Percentiles rank a stretch among this genome's conserved stretches.
Evolutionary conservation across 2,113 vertebrate species (phyloP).

Genomic region (Petroica traversi): DNA sequence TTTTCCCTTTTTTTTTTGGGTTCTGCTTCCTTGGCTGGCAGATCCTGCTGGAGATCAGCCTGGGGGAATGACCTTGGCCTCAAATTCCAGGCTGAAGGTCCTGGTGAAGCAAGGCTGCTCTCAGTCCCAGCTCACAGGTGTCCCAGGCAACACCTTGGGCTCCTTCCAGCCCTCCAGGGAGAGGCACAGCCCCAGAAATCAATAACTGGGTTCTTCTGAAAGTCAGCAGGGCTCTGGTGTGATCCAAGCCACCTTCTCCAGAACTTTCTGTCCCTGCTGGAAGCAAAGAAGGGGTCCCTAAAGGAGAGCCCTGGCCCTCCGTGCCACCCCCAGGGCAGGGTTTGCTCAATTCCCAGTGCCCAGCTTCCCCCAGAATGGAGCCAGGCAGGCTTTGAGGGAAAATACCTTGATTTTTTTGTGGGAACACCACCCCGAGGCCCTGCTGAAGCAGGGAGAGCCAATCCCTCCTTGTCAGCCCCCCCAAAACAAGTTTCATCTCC

Average conservation of each 20-base stretch:
- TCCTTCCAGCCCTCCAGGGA: slow-evolving; percentile 49
- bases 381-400: not conserved
- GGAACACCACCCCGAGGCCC: not conserved
- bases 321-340: not conserved
- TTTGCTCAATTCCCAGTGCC: not conserved
- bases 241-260: not conserved
- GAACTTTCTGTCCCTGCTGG: not conserved
- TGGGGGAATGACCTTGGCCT: slow-evolving; percentile 29
- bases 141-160: slow-evolving; percentile 56
- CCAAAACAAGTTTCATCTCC: not conserved
- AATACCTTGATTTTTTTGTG: not conserved
- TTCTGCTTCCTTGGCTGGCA: not conserved
- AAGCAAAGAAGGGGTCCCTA: not conserved
- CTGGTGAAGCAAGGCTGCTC: not conserved
- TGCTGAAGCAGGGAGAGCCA: not conserved
- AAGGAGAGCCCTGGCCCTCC: not conserved
- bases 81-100: not conserved
- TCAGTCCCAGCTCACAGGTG: not conserved
- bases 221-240: slow-evolving; percentile 1
- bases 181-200: slow-evolving; percentile 31
- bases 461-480: not conserved
- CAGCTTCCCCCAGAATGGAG: not conserved
- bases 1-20: not conserved
- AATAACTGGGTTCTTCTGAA: slow-evolving; percentile 24
- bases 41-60: slow-evolving; percentile 7